phyloP scores from a whole-genome alignment of 64 coral and sea anemone species.

The Montipora sp. region DNA sequence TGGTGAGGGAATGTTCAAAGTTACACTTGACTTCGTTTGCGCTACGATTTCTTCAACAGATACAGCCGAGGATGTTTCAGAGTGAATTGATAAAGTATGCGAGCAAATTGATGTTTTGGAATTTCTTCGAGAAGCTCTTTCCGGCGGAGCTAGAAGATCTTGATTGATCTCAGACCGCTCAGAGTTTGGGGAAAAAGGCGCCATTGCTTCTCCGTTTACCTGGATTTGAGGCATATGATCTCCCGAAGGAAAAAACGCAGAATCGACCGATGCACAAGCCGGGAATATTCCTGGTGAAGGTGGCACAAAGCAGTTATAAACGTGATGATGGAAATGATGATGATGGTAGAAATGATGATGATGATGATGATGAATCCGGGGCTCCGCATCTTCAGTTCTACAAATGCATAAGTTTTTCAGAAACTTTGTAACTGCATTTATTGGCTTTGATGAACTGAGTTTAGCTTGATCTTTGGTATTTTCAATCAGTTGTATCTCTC shows the following conservation, averaged over 20 bases:
- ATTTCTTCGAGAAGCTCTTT: slow-evolving; percentile 32
- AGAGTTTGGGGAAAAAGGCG: slow-evolving; percentile 2
- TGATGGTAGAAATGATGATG: slow-evolving; percentile 92
- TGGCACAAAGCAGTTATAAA: slow-evolving; percentile 81
- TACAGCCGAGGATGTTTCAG: slow-evolving; percentile 67
- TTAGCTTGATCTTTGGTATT: slow-evolving; percentile 29
- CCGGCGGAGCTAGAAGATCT: slow-evolving; percentile 17
- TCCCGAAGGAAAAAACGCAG: background rate
- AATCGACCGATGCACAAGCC: background rate
- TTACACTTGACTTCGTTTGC: slow-evolving; percentile 62
- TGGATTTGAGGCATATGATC: background rate
- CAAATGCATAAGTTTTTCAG: background rate
- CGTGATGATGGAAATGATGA: slow-evolving; percentile 92
- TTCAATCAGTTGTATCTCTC: slow-evolving; percentile 90
- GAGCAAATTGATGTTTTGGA: slow-evolving; percentile 59
- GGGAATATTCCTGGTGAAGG: slow-evolving; percentile 51
- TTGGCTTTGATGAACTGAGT: background rate
- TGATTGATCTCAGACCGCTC: slow-evolving; percentile 5
- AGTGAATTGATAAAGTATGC: slow-evolving; percentile 65
- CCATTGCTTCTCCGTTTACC: background rate
- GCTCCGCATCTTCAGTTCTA: slow-evolving; percentile 16
- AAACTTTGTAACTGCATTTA: background rate
- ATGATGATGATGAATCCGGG: slow-evolving; percentile 82
- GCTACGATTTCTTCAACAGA: slow-evolving; percentile 55
- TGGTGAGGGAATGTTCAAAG: slow-evolving; percentile 42